A percentile compares a stretch with the other conserved stretches of the same genome.
Evolutionary conservation across 2,113 vertebrate species (phyloP).

Genomic region (Acrocephalus kingi): DNA sequence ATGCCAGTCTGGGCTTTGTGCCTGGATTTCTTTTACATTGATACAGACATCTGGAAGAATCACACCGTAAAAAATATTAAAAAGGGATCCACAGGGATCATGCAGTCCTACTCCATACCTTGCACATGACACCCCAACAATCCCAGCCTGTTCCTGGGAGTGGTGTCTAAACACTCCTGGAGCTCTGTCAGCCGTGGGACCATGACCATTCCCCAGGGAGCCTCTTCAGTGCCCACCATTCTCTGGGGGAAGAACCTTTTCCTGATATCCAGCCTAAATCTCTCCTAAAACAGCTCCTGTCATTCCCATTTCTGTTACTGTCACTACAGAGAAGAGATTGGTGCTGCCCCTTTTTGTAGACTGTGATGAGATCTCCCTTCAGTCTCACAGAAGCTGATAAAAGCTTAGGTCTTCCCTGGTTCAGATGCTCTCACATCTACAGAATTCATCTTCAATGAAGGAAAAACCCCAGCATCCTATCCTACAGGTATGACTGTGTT

Average conservation of each 20-base stretch:
- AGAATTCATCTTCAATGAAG: neutral
- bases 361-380: neutral
- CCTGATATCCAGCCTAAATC: neutral
- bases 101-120: neutral
- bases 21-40: neutral
- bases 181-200: neutral
- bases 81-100: neutral
- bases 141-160: neutral
- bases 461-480: neutral
- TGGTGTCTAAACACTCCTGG: rapidly evolving
- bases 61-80: neutral
- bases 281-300: neutral
- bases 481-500: neutral
- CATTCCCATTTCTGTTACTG: neutral
- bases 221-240: neutral
- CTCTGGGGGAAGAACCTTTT: neutral
- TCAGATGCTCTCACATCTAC: neutral
- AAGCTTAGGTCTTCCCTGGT: neutral
- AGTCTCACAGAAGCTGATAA: neutral
- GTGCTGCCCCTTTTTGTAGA: neutral
- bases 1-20: neutral
- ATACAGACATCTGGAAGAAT: neutral
- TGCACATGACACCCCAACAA: neutral
- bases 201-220: neutral
- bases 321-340: neutral